Evolutionary conservation across 2,797 vertebrate species (phyloP).

Genomic region (Sciurus vulgaris): DNA sequence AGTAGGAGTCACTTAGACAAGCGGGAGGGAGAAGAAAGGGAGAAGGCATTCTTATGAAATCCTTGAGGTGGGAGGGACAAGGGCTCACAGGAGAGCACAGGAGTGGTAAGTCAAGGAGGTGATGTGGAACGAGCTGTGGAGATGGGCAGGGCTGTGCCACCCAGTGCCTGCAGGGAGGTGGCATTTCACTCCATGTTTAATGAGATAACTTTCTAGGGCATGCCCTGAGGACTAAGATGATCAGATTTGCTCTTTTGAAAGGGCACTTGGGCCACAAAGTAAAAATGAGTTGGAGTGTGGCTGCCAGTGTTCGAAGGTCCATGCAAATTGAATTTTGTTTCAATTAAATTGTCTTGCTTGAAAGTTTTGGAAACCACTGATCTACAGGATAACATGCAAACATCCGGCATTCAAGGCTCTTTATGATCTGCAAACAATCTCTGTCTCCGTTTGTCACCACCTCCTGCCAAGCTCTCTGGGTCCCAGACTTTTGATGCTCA

Average conservation of each 20-base stretch:
- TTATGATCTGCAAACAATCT: not conserved
- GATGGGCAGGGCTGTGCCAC: not conserved
- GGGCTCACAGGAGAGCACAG: not conserved
- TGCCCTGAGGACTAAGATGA: not conserved
- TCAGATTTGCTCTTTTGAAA: conserved; percentile 22
- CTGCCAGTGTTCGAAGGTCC: not conserved
- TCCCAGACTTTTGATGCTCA: not conserved
- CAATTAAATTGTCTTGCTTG: conserved; percentile 2
- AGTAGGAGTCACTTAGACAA: not conserved
- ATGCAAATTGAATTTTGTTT: conserved; percentile 15
- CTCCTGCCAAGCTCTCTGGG: not conserved
- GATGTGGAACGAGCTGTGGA: not conserved
- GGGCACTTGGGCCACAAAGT: not conserved
- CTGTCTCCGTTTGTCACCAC: not conserved
- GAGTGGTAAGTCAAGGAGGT: not conserved
- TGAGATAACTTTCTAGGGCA: not conserved
- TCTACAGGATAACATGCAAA: not conserved
- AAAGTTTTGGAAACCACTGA: not conserved
- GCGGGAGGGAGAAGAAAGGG: not conserved
- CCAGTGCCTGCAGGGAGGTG: not conserved
- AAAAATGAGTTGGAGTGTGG: not conserved
- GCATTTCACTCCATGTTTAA: not conserved
- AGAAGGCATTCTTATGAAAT: not conserved
- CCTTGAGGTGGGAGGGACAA: not conserved
- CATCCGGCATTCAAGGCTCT: not conserved